phyloP scores from a whole-genome alignment of 2,888 invertebrate genomes.

The Odiellus spinosus region DNA sequence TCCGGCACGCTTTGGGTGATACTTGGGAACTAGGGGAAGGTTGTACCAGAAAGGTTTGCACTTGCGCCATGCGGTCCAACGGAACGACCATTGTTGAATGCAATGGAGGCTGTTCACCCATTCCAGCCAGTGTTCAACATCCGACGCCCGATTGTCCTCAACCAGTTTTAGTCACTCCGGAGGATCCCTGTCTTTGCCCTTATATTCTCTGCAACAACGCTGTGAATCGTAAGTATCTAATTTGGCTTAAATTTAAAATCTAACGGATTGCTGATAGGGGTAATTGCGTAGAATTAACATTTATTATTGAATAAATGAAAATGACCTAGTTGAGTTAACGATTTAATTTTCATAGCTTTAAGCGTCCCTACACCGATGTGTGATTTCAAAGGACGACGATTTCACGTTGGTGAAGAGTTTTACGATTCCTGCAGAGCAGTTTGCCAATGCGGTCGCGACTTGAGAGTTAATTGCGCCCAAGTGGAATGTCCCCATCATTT shows the following conservation, averaged over 20 bases:
- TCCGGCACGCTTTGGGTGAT: conserved; percentile 16
- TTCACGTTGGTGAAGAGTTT: conserved; percentile 52
- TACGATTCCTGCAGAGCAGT: conserved; percentile 60
- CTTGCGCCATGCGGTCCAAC: conserved; percentile 19
- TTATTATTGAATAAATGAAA: neutral
- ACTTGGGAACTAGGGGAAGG: conserved; percentile 21
- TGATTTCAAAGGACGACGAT: conserved; percentile 24
- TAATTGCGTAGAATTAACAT: neutral
- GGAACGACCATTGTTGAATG: conserved; percentile 20
- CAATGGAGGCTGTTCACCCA: conserved; percentile 20
- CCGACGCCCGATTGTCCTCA: conserved; percentile 21
- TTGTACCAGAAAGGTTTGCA: conserved; percentile 20
- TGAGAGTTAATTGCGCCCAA: conserved; percentile 50
- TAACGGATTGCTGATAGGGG: neutral
- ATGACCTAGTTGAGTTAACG: neutral
- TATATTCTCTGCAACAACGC: conserved; percentile 18
- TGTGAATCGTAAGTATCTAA: conserved; percentile 11
- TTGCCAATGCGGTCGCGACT: conserved; percentile 47
- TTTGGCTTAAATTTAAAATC: neutral
- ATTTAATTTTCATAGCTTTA: neutral
- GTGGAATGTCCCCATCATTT: conserved; percentile 69
- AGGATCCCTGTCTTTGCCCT: conserved; percentile 21
- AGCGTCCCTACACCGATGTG: conserved; percentile 12
- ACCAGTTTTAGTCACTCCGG: conserved; percentile 20
- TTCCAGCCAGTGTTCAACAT: conserved; percentile 18